phyloP scores from a whole-genome alignment of 2,113 vertebrate genomes.

The Ophiodon elongatus region DNA sequence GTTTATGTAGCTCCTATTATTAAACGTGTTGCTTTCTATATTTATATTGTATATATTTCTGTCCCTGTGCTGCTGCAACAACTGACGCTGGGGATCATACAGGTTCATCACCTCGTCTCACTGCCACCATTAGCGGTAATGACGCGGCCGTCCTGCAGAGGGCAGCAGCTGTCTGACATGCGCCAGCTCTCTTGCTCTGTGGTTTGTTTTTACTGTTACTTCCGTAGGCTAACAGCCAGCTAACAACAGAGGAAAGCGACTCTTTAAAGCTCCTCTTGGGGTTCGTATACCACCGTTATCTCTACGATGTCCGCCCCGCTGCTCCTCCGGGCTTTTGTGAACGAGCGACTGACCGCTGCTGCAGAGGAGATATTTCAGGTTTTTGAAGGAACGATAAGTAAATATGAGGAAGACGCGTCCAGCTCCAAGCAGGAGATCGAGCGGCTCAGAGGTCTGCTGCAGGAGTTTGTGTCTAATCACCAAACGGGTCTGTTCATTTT shows the following conservation, averaged over 20 bases:
- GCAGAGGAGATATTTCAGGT: constrained; percentile 70
- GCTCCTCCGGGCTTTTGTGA: constrained; percentile 58
- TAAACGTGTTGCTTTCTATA: background rate
- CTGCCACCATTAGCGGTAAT: background rate
- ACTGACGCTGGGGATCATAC: background rate
- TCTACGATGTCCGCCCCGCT: constrained; percentile 56
- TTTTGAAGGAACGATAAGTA: constrained; percentile 60
- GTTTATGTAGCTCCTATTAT: background rate
- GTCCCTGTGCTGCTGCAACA: background rate
- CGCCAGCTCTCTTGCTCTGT: background rate
- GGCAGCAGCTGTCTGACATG: constrained; percentile 17
- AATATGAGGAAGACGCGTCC: constrained; percentile 72
- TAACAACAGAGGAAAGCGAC: background rate
- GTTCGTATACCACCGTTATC: background rate
- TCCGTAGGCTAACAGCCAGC: constrained; percentile 43
- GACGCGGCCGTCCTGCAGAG: constrained; percentile 17
- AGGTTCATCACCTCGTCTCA: background rate
- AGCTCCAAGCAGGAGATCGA: constrained; percentile 65
- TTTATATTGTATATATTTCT: background rate
- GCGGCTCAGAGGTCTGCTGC: constrained; percentile 56
- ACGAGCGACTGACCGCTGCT: constrained; percentile 62
- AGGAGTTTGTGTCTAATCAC: constrained; percentile 37
- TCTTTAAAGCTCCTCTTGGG: background rate
- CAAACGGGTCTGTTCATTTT: constrained; percentile 46
- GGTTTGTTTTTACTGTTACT: constrained; percentile 19